Percentiles rank a stretch among this genome's conserved stretches.
These are phyloP conservation scores for Grammomys surdaster DNA, from an alignment of 2,113 vertebrate genomes.

Conservation along the genomic window DNA sequence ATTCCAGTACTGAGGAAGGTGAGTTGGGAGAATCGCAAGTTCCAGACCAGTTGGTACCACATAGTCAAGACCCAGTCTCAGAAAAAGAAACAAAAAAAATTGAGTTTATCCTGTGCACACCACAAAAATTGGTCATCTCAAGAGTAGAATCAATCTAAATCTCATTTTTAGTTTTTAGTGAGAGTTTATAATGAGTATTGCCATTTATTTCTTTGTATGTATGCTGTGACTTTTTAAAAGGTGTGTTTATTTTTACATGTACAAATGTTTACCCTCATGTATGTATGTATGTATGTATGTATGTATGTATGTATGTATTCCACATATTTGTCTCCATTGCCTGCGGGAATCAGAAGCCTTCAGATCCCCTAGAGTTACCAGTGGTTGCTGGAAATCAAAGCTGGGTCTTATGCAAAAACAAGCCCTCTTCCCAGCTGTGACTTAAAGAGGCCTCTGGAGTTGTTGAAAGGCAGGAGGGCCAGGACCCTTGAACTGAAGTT, in stretches of 20 bases:
- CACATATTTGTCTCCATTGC: not conserved
- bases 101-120: not conserved
- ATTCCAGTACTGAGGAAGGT: not conserved
- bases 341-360: not conserved
- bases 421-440: not conserved
- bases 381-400: not conserved
- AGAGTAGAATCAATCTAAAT: slow-evolving; percentile 39
- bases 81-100: not conserved
- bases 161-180: slow-evolving; percentile 26
- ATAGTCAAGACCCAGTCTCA: not conserved
- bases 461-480: too few relatives aligned
- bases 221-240: not conserved
- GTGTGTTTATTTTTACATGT: not conserved
- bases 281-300: too few relatives aligned
- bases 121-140: slow-evolving; percentile 29
- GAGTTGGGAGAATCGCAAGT: not conserved
- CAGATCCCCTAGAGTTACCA: not conserved
- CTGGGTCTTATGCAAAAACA: not conserved
- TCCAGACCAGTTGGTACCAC: not conserved
- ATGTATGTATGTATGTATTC: not conserved
- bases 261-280: not conserved
- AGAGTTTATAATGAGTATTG: not conserved
- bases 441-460: slow-evolving; percentile 7
- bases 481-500: not conserved
- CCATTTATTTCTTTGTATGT: slow-evolving; percentile 12